phyloP scores from a whole-genome alignment of 2,797 vertebrate species.

The Cuniculus paca region DNA sequence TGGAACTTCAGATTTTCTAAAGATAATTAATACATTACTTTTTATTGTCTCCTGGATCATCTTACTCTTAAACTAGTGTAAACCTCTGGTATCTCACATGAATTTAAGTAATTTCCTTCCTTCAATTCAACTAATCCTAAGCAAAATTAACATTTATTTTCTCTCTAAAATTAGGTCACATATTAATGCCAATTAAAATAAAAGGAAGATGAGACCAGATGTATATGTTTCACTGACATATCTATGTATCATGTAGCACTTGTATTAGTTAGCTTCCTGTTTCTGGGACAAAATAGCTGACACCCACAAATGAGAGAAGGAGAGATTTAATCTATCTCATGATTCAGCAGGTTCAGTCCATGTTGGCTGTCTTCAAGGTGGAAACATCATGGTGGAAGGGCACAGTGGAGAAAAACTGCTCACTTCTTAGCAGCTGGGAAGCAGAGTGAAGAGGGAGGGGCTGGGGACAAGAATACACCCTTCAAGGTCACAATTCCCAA shows the following conservation, averaged over 20 bases:
- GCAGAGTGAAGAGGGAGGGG: background rate
- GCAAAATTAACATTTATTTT: background rate
- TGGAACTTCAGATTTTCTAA: conserved; percentile 7
- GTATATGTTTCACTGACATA: background rate
- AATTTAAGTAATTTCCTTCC: background rate
- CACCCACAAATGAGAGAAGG: background rate
- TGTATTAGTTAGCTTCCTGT: background rate
- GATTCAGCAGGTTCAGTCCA: background rate
- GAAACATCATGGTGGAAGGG: background rate
- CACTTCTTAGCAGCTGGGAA: background rate
- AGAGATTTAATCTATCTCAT: background rate
- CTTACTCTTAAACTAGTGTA: background rate
- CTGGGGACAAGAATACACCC: background rate
- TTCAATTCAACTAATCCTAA: conserved; percentile 24
- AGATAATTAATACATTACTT: background rate
- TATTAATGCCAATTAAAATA: background rate
- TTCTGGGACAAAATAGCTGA: background rate
- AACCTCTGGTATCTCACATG: background rate
- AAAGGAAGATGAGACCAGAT: background rate
- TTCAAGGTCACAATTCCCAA: background rate
- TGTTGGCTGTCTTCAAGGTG: background rate
- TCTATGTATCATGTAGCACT: background rate
- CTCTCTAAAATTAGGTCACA: background rate
- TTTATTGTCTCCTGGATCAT: background rate
- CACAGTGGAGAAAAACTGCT: background rate